Percentiles rank a stretch among this genome's conserved stretches.
These are phyloP conservation scores for Palaemon carinicauda DNA, from an alignment of 1,140 invertebrate species.

Conservation along the genomic window DNA sequence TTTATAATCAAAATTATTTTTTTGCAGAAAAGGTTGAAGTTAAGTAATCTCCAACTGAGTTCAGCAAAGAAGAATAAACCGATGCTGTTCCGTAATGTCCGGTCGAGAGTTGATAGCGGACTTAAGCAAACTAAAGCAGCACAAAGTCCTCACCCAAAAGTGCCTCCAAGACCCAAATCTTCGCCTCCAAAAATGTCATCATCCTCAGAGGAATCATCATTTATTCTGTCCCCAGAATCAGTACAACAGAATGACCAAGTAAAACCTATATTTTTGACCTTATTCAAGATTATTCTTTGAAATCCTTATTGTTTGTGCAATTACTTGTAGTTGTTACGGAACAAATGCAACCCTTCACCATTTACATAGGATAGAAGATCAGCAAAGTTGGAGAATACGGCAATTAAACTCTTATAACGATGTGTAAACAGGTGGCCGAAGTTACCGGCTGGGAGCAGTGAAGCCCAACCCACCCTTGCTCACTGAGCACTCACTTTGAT, in stretches of 20 bases:
- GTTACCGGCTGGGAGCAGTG: no score
- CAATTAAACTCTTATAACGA: no score
- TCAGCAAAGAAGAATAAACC: slow-evolving; percentile 33
- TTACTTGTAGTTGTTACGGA: no score
- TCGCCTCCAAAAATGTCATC: not conserved
- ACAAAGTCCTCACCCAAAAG: not conserved
- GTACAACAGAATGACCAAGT: not conserved
- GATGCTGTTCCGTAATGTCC: slow-evolving; percentile 36
- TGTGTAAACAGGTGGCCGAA: no score
- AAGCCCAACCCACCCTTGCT: no score
- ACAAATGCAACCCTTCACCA: no score
- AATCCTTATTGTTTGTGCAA: no score
- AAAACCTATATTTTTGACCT: not conserved
- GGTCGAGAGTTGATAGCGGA: slow-evolving; percentile 40
- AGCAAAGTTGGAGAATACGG: no score
- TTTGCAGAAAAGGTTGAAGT: slow-evolving; percentile 43
- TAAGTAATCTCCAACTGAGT: slow-evolving; percentile 37
- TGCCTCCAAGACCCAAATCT: not conserved
- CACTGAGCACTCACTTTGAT: no score
- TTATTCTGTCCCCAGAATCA: not conserved
- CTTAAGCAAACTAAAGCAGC: slow-evolving; percentile 19
- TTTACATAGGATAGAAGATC: no score
- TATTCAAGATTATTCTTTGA: no score
- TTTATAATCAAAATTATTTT: no score
- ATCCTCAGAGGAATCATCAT: not conserved